These are phyloP conservation scores for Drosophila santomea DNA, from an alignment of 1,140 invertebrate species.

Conservation along the genomic window DNA sequence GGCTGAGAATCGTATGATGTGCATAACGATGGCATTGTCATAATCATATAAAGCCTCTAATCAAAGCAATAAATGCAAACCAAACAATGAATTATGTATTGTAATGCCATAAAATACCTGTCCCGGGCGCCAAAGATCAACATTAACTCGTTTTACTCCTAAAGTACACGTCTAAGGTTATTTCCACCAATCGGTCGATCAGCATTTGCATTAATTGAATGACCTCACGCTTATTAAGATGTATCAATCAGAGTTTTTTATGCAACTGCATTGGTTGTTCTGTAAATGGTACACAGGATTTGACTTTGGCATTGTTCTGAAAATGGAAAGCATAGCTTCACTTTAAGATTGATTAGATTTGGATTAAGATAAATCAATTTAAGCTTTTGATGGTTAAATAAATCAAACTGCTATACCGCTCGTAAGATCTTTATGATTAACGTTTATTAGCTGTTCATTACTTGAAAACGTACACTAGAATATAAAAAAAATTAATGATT, in stretches of 20 bases:
- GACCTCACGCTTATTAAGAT: slow-evolving; percentile 37
- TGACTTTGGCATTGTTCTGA: neutral
- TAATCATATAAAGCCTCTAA: slow-evolving; percentile 46
- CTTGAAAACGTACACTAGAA: neutral
- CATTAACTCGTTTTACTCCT: slow-evolving; percentile 23
- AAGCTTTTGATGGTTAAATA: neutral
- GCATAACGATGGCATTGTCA: slow-evolving; percentile 58
- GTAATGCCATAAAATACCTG: slow-evolving; percentile 41
- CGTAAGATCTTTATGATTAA: neutral
- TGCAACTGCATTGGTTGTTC: slow-evolving; percentile 21
- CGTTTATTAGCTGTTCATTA: slow-evolving; percentile 6
- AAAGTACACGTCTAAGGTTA: slow-evolving; percentile 42
- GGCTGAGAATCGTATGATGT: slow-evolving; percentile 27
- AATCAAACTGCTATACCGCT: slow-evolving; percentile 1
- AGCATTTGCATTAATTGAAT: slow-evolving; percentile 64
- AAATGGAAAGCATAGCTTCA: neutral
- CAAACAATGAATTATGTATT: slow-evolving; percentile 74
- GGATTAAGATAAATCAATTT: neutral
- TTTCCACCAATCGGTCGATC: slow-evolving; percentile 5
- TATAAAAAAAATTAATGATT: neutral
- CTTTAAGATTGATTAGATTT: neutral
- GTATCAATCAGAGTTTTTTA: slow-evolving; percentile 1
- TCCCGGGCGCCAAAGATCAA: slow-evolving; percentile 31
- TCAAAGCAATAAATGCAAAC: slow-evolving; percentile 56
- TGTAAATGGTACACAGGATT: slow-evolving; percentile 16